Conservation (phyloP, 2,797 vertebrate genomes). For the Acanthurus leucopareius region DNA sequence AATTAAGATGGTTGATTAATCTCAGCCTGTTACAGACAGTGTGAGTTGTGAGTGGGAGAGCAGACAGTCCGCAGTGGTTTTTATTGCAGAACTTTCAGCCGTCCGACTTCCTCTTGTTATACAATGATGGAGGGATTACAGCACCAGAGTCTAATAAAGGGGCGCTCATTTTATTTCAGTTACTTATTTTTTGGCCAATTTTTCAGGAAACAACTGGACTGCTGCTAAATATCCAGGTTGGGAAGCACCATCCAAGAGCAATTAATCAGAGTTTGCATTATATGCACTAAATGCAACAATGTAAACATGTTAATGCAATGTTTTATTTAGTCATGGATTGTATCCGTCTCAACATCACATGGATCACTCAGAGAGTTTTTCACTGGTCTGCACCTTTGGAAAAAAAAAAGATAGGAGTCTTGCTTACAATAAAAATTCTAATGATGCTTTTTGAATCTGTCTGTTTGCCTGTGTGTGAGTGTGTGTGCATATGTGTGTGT, state of each 20-base stretch:
- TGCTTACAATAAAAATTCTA: no score
- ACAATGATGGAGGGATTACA: not conserved
- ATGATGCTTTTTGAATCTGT: no score
- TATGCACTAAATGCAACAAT: not conserved
- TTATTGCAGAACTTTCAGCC: slow-evolving; percentile 30
- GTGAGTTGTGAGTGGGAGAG: slow-evolving; percentile 50
- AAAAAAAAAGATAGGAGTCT: no score
- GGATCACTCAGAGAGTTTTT: no score
- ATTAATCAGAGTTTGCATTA: not conserved
- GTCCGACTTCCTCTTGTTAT: slow-evolving; percentile 12
- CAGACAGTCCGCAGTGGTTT: slow-evolving; percentile 53
- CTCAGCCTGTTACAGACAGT: slow-evolving; percentile 33
- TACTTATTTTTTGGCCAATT: not conserved
- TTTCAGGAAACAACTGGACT: not conserved
- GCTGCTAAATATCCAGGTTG: not conserved
- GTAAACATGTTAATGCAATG: not conserved
- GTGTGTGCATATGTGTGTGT: no score
- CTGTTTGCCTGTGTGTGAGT: no score
- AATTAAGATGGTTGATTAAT: slow-evolving; percentile 45
- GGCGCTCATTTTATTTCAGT: not conserved
- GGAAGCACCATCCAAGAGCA: not conserved
- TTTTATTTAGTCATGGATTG: not conserved
- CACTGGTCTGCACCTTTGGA: no score
- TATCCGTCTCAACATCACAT: no score
- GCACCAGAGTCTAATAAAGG: not conserved